A percentile compares a stretch with the other conserved stretches of the same genome.
phyloP scores from a whole-genome alignment of 2,113 vertebrate species.

The Crocuta crocuta region DNA sequence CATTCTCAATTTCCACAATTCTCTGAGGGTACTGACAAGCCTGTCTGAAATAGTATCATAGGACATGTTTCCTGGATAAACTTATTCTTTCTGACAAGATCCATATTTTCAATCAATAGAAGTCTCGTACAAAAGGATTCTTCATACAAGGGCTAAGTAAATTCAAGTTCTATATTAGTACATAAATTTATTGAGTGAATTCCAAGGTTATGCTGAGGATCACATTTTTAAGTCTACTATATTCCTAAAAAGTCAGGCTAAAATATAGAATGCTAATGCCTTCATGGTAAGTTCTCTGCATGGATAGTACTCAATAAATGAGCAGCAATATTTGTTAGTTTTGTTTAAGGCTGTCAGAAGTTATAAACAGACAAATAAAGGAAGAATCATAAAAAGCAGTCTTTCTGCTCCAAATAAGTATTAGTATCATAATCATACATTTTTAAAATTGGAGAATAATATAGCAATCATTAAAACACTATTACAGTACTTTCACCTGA shows the following conservation, averaged over 20 bases:
- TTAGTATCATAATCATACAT: background rate
- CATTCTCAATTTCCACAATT: conserved; percentile 55
- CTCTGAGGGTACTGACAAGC: conserved; percentile 25
- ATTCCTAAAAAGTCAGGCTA: background rate
- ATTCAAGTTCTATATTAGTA: conserved; percentile 52
- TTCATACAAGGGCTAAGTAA: conserved; percentile 52
- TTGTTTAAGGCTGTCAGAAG: background rate
- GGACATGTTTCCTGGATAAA: conserved; percentile 56
- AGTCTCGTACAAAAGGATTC: conserved; percentile 60
- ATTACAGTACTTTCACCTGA: background rate
- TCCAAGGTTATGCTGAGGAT: conserved; percentile 52
- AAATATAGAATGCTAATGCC: background rate
- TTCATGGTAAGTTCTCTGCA: background rate
- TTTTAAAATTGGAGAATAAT: background rate
- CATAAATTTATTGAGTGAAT: conserved; percentile 41
- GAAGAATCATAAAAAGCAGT: background rate
- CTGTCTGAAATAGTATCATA: conserved; percentile 36
- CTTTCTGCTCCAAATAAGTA: background rate
- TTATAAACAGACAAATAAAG: background rate
- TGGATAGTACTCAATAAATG: background rate
- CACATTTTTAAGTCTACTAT: conserved; percentile 50
- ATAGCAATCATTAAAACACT: background rate
- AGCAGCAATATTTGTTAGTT: background rate
- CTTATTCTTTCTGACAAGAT: conserved; percentile 73
- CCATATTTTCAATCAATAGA: conserved; percentile 73